Base-by-base conservation (phyloP, 2,888 invertebrate genomes). In the Agrotis ipsilon region DNA sequence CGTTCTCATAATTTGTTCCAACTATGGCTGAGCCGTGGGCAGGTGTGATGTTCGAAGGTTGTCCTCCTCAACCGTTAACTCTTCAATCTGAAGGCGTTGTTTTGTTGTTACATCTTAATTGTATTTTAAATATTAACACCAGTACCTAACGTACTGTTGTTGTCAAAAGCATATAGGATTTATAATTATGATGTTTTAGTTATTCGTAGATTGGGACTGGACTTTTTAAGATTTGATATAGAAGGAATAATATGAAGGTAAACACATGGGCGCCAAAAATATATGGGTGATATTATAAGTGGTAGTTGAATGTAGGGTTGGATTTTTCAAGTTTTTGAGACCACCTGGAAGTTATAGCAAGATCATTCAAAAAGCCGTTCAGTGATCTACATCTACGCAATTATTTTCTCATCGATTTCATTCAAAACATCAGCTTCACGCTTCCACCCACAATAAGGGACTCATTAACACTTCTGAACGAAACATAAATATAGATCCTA, bases 381-480 rank as follows among this genome's bases (percentile, higher is more conserved):
- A 52, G 49, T 70, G 19, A 1, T 32, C 27, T 48, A 16, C 32
- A 61, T 48, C 43, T 58, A 72, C 61, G 64, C 74, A 72, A 82
- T 84, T 85, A 87, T 87, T 82, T 73, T 55, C 76, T 85, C 77
- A 82, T 79, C 85, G 63, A 73, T 68, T 75, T 63, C 81, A 82
- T 81, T 76, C 68, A 75, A 80, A 72, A 74, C 71, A 68, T 73
- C 46, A 61, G 63, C 62, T 81, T 82, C 78, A 78, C 62, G 73
- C 73, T 82, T 80, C 88, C 86, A 86, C 85, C 84, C 86, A 88
- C 86, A 79, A 76, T 80, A 86, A 64, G 61, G 52, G 61, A 75
- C 72, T 87, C 85, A 87, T 89, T 89, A 89, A 86, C 88, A 82
- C 83, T 81, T 71, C 68, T 75, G 76, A 86, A 86, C 80, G 81